Conservation (phyloP, 2,888 invertebrate genomes). For the Caenorhabditis imperialis region DNA sequence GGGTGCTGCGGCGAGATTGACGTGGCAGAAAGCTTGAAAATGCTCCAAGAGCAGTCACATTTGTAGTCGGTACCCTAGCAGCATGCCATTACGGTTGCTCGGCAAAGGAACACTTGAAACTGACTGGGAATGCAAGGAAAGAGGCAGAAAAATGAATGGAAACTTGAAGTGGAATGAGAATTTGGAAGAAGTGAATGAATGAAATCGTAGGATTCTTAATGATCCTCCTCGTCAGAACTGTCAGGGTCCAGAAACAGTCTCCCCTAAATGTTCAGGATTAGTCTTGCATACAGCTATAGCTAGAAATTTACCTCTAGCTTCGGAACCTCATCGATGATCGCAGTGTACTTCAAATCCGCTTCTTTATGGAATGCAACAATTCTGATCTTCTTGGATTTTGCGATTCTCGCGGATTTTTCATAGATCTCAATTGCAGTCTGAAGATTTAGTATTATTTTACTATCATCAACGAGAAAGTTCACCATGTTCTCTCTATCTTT, state of each 20-base stretch:
- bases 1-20: no score
- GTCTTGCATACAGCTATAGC: no score
- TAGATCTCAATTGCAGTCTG: background rate
- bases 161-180: background rate
- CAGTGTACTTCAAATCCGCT: background rate
- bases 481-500: background rate
- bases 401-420: background rate
- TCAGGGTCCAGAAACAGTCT: no score
- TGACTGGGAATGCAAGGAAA: background rate
- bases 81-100: conserved; percentile 14
- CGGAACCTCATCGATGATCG: background rate
- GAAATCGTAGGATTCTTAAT: no score
- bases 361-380: background rate
- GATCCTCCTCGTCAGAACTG: no score
- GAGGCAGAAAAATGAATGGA: background rate
- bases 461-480: no score
- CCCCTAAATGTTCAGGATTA: no score
- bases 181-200: no score
- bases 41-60: no score
- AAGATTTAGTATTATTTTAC: background rate
- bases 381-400: background rate
- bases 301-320: conserved; percentile 1
- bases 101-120: conserved; percentile 10
- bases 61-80: conserved; percentile 8
- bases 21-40: no score